phyloP scores from a whole-genome alignment of 2,797 vertebrate genomes.

The Sorex maritimensis region DNA sequence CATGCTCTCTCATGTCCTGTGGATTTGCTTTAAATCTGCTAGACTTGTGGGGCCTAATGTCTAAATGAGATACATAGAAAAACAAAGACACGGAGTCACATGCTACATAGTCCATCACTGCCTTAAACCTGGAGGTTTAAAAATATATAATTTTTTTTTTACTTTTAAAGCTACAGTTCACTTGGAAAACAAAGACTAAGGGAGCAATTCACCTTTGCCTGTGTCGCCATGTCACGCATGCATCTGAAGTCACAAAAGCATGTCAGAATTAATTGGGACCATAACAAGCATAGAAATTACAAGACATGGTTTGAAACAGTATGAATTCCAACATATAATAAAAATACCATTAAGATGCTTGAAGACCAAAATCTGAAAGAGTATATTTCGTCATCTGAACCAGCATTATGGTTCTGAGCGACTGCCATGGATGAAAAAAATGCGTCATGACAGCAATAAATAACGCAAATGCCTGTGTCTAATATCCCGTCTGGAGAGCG shows the following conservation, averaged over 20 bases:
- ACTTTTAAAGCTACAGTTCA: conserved; percentile 64
- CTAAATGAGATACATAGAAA: conserved; percentile 77
- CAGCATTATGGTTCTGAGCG: conserved; percentile 86
- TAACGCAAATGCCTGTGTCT: conserved; percentile 86
- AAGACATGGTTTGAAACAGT: conserved; percentile 68
- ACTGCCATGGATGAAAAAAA: conserved; percentile 86
- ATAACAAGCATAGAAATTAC: conserved; percentile 61
- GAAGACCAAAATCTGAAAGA: conserved; percentile 86
- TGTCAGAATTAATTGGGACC: conserved; percentile 17
- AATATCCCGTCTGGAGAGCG: conserved; percentile 83
- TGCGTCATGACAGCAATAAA: conserved; percentile 89
- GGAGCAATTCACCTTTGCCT: not conserved
- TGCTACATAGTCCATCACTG: conserved; percentile 9
- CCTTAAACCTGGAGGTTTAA: conserved; percentile 55
- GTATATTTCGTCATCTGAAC: conserved; percentile 87
- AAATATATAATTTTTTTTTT: not conserved
- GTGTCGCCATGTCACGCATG: not conserved
- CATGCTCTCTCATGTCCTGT: conserved; percentile 23
- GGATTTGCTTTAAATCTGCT: conserved; percentile 75
- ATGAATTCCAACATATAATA: not conserved
- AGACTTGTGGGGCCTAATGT: conserved; percentile 69
- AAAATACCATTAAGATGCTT: conserved; percentile 82
- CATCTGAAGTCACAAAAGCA: conserved; percentile 20
- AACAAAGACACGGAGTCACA: conserved; percentile 62
- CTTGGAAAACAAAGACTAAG: conserved; percentile 16